Evolutionary conservation across 1,140 invertebrate species (phyloP).

Genomic region (Leptinotarsa lineolata): DNA sequence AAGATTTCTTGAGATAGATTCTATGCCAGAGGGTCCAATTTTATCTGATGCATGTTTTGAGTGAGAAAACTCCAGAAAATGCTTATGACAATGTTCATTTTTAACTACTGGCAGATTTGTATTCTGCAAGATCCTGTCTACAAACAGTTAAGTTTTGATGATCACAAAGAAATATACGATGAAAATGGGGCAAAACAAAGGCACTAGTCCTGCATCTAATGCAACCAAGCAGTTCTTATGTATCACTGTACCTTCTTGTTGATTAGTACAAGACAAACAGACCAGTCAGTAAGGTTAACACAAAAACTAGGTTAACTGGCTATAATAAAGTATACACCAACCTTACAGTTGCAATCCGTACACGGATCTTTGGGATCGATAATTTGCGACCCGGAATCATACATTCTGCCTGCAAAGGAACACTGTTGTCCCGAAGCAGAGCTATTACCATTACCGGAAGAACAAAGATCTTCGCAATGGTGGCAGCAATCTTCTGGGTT

Average conservation of each 20-base stretch:
- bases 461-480: slow-evolving; percentile 69
- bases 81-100: background rate
- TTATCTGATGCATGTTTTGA: too few species aligned
- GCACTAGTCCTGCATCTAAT: slow-evolving; percentile 31
- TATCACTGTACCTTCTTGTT: slow-evolving; percentile 43
- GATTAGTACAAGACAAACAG: slow-evolving; percentile 32
- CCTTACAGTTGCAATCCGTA: slow-evolving; percentile 78
- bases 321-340: slow-evolving; percentile 48
- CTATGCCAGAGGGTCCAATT: too few species aligned
- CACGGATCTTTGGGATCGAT: slow-evolving; percentile 69
- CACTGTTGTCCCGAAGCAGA: slow-evolving; percentile 57
- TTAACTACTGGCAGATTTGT: too few species aligned
- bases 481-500: slow-evolving; percentile 71
- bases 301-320: slow-evolving; percentile 12
- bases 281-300: slow-evolving; percentile 22
- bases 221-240: slow-evolving; percentile 35
- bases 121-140: slow-evolving; percentile 20
- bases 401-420: slow-evolving; percentile 63
- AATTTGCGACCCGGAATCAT: slow-evolving; percentile 65
- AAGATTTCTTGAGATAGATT: too few species aligned
- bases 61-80: background rate
- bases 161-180: slow-evolving; percentile 12
- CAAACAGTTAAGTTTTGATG: background rate
- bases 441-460: slow-evolving; percentile 44
- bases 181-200: slow-evolving; percentile 36